phyloP scores from a whole-genome alignment of 2,113 vertebrate genomes.

The Rhabdornis inornatus region DNA sequence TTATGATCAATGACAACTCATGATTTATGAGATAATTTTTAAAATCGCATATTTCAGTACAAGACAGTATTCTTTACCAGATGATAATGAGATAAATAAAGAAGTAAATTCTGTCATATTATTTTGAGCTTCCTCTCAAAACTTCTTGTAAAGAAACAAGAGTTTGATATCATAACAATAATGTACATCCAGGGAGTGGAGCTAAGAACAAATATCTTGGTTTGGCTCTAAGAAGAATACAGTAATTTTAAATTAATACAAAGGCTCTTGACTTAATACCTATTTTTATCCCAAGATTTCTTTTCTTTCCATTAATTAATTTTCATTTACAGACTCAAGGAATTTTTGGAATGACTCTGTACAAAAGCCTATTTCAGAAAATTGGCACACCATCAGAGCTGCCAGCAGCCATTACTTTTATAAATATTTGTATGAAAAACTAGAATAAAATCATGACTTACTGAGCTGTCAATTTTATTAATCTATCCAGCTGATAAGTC shows the following conservation, averaged over 20 bases:
- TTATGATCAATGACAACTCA: not conserved
- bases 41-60: not conserved
- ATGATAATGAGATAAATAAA: not conserved
- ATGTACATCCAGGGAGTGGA: not conserved
- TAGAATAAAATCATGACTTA: not conserved
- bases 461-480: not conserved
- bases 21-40: not conserved
- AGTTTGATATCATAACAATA: not conserved
- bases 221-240: not conserved
- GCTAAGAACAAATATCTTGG: not conserved
- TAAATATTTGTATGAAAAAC: not conserved
- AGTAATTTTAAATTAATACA: conserved; percentile 47
- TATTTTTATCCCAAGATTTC: conserved; percentile 40
- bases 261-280: not conserved
- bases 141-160: not conserved
- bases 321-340: not conserved
- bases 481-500: not conserved
- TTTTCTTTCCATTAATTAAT: conserved; percentile 50
- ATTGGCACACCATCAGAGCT: not conserved
- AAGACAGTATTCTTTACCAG: not conserved
- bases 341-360: not conserved
- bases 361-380: not conserved
- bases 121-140: not conserved
- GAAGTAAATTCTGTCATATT: not conserved
- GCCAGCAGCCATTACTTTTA: not conserved